Base-by-base conservation (phyloP, 2,797 vertebrate genomes). In the Carapus acus region DNA sequence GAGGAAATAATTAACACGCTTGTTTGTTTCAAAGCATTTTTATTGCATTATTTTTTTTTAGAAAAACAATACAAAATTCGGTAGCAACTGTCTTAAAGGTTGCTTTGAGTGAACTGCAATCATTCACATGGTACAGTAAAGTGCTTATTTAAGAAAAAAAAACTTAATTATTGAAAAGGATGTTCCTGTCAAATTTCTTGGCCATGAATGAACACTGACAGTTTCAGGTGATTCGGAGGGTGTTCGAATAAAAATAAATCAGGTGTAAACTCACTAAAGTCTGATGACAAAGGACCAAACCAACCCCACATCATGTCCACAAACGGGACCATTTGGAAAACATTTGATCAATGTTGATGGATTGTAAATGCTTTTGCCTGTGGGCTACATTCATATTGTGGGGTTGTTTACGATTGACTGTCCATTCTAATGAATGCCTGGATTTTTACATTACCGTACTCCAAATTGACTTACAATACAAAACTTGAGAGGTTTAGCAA, bases 81-180 rank as follows among this genome's bases (percentile, higher is more conserved):
- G 82, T 69, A 76, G 85, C 85, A 88, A 87, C 82, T 48, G 79
- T 85, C 83, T 79, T 77, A 85, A 83, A 81, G 76, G 79, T 89
- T 85, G 84, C 85, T 54, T 83, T 49, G 79, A 74, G 82, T 88
- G 82, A 90, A 88, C 85, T 87, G 85, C 84, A 84, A 81, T 88
- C 85, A 90, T 87, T 87, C 87, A 88, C 83, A 78, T 85, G 83
- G 85, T 88, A 89, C 86, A 88, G 87, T 90, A 90, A 90, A 90
- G 89, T 90, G 89, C 89, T 89, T 88, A 78, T 86, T 73, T 83
- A 71, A n/a, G n/a, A n/a, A n/a, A n/a, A n/a, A n/a, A 79, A 86
- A 85, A 83, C 82, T 77, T 79, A 71, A 50, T 62, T 63, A 71
- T 70, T 76, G 64, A 65, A 51, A 73, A 79, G 55, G 67, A 78